Evolutionary conservation across 1,140 invertebrate species (phyloP).

Genomic region (Brachionus manjavacas): DNA sequence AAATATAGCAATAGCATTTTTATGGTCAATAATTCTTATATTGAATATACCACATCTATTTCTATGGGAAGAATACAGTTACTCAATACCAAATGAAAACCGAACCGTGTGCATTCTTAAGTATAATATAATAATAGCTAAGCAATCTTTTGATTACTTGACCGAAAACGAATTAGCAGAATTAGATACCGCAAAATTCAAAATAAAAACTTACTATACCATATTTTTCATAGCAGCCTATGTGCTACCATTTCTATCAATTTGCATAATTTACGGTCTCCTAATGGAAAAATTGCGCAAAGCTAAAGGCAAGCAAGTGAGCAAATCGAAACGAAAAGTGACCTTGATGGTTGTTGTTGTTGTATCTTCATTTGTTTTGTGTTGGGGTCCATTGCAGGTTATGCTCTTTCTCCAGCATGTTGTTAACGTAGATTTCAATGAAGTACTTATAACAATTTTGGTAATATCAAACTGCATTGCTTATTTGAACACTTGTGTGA

Average conservation of each 20-base stretch:
- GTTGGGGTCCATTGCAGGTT: slow-evolving; percentile 87
- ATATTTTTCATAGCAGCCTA: slow-evolving; percentile 59
- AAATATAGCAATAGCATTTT: slow-evolving; percentile 63
- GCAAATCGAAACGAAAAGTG: slow-evolving; percentile 79
- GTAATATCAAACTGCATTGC: slow-evolving; percentile 44
- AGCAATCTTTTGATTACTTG: not conserved
- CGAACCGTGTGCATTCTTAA: slow-evolving; percentile 67
- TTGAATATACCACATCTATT: slow-evolving; percentile 69
- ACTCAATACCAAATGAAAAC: slow-evolving; percentile 64
- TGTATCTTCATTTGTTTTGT: slow-evolving; percentile 85
- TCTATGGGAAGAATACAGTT: slow-evolving; percentile 58
- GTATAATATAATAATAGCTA: slow-evolving; percentile 51
- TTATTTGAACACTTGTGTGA: slow-evolving; percentile 45
- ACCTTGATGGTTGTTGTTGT: slow-evolving; percentile 88
- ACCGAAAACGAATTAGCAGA: not conserved
- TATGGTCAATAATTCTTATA: slow-evolving; percentile 73
- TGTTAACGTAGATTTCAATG: slow-evolving; percentile 47
- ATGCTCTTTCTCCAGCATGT: slow-evolving; percentile 57
- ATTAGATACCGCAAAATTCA: slow-evolving; percentile 44
- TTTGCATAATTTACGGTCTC: slow-evolving; percentile 79
- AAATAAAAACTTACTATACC: slow-evolving; percentile 50
- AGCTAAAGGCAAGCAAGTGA: slow-evolving; percentile 62
- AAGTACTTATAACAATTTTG: slow-evolving; percentile 12
- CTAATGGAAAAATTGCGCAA: slow-evolving; percentile 83
- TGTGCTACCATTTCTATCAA: slow-evolving; percentile 63